A percentile compares a stretch with the other conserved stretches of the same genome.
These are phyloP conservation scores for Brachyptera putata DNA, from an alignment of 2,888 invertebrate species.

Conservation along the genomic window DNA sequence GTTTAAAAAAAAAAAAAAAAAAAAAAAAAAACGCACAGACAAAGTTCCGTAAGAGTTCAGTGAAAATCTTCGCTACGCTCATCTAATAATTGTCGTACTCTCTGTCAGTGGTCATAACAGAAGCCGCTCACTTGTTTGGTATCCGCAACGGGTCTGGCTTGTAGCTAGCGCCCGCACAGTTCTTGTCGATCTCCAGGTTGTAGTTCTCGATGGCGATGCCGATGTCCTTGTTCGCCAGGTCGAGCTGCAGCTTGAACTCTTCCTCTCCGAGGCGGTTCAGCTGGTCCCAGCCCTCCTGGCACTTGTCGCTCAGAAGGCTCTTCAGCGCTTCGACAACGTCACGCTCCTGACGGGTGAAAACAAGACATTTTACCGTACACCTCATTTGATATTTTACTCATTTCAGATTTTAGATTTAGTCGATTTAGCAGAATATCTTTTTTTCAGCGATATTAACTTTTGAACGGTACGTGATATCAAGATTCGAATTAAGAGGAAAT, in stretches of 20 bases:
- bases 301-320: slow-evolving; percentile 64
- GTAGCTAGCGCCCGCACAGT: slow-evolving; percentile 68
- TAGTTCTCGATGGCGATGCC: slow-evolving; percentile 67
- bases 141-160: slow-evolving; percentile 77
- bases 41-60: too few species aligned
- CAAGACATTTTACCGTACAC: too few species aligned
- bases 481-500: too few species aligned
- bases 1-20: too few species aligned
- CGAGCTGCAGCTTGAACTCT: slow-evolving; percentile 65
- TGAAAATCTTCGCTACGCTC: too few species aligned
- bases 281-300: slow-evolving; percentile 76
- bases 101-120: background rate
- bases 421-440: too few species aligned
- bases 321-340: slow-evolving; percentile 67
- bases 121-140: slow-evolving; percentile 58
- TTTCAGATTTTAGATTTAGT: too few species aligned
- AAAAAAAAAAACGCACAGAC: too few species aligned
- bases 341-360: slow-evolving; percentile 53
- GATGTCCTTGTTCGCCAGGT: slow-evolving; percentile 75
- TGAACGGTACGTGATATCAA: too few species aligned
- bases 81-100: too few species aligned
- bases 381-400: too few species aligned
- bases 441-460: slow-evolving; percentile 70
- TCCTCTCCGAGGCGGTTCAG: slow-evolving; percentile 71
- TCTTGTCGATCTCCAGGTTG: slow-evolving; percentile 58